Percentiles rank a stretch among this genome's conserved stretches.
Conservation (phyloP, 1,140 invertebrate species). For the Caenorhabditis briggsae region DNA sequence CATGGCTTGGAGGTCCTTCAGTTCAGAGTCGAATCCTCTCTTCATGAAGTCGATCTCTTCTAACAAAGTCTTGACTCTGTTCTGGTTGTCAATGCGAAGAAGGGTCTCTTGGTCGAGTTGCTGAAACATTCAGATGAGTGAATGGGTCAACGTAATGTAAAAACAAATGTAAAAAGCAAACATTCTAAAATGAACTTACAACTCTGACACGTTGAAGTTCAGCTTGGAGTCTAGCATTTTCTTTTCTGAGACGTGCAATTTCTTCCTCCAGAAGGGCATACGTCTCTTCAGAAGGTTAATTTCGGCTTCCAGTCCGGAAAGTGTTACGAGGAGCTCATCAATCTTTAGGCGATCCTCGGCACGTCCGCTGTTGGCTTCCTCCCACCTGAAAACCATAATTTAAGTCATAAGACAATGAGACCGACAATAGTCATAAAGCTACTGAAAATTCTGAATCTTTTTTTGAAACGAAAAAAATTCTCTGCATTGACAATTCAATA, state of each 20-base stretch:
- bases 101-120: slow-evolving; percentile 76
- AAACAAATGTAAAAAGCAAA: neutral
- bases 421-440: too few relatives aligned
- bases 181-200: slow-evolving; percentile 15
- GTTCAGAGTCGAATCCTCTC: slow-evolving; percentile 65
- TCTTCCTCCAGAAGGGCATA: slow-evolving; percentile 70
- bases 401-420: too few relatives aligned
- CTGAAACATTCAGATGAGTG: neutral
- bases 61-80: slow-evolving; percentile 76
- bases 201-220: slow-evolving; percentile 72
- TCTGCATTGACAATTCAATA: too few relatives aligned
- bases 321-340: slow-evolving; percentile 66
- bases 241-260: slow-evolving; percentile 69
- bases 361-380: slow-evolving; percentile 68
- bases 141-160: neutral
- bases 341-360: slow-evolving; percentile 68
- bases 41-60: slow-evolving; percentile 77
- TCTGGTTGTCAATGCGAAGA: slow-evolving; percentile 77
- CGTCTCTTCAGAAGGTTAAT: slow-evolving; percentile 68
- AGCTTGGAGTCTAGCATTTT: slow-evolving; percentile 68
- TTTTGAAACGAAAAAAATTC: too few relatives aligned
- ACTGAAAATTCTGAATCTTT: too few relatives aligned
- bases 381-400: slow-evolving; percentile 62
- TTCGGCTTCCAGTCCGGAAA: slow-evolving; percentile 71
- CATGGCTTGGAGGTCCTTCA: slow-evolving; percentile 80